A percentile compares a stretch with the other conserved stretches of the same genome.
Evolutionary conservation across 2,113 vertebrate species (phyloP).

Genomic region (Campylomormyrus numenius): DNA sequence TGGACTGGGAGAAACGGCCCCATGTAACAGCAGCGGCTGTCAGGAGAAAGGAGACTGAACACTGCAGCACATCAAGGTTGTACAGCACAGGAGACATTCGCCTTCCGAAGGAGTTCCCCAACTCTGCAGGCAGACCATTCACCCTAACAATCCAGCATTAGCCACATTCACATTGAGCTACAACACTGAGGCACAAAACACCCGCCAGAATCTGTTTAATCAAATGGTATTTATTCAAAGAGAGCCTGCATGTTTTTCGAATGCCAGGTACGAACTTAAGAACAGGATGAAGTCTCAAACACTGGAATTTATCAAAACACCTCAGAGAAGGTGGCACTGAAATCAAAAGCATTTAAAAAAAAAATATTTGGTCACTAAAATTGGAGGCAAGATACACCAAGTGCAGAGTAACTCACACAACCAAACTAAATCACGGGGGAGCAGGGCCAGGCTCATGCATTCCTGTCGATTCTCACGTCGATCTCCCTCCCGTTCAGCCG

Average conservation of each 20-base stretch:
- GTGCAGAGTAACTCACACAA: slow-evolving; percentile 26
- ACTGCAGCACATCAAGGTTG: not conserved
- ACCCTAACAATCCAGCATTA: not conserved
- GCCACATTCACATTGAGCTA: not conserved
- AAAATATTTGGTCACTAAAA: slow-evolving; percentile 58
- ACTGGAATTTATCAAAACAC: slow-evolving; percentile 16
- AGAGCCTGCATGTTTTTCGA: not conserved
- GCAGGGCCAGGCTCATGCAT: slow-evolving; percentile 64
- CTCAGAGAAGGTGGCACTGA: not conserved
- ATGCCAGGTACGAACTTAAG: not conserved
- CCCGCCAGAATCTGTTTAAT: not conserved
- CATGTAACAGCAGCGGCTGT: not conserved
- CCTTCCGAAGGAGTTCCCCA: not conserved
- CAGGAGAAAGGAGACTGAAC: not conserved
- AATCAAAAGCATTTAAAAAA: slow-evolving; percentile 10
- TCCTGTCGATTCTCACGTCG: slow-evolving; percentile 90
- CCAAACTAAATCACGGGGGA: slow-evolving; percentile 38
- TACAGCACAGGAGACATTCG: not conserved
- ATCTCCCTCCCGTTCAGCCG: slow-evolving; percentile 91
- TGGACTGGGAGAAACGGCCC: not conserved
- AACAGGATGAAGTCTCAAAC: not conserved
- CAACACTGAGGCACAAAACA: not conserved
- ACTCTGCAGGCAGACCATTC: not conserved
- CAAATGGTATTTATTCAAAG: slow-evolving; percentile 15
- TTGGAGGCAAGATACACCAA: slow-evolving; percentile 41